Evolutionary conservation across 2,888 invertebrate genomes (phyloP).

Genomic region (Acronicta psi): DNA sequence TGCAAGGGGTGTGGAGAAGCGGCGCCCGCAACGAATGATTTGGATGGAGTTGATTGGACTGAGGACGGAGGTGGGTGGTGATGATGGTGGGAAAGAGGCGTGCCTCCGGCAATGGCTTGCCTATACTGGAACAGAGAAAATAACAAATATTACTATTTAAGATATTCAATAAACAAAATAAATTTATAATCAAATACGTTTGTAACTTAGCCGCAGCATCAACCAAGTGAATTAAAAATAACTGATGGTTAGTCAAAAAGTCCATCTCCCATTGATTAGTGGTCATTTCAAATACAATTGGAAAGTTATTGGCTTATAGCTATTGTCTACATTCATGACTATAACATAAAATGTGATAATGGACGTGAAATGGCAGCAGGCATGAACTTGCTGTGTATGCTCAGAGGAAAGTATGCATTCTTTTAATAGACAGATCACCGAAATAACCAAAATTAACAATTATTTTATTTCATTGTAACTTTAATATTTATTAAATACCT

Average conservation of each 20-base stretch:
- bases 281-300: slow-evolving; percentile 78
- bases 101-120: slow-evolving; percentile 93
- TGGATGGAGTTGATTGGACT: slow-evolving; percentile 91
- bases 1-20: slow-evolving; percentile 77
- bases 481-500: neutral
- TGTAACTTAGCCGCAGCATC: slow-evolving; percentile 48
- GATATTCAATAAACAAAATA: slow-evolving; percentile 4
- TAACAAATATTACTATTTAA: slow-evolving; percentile 10
- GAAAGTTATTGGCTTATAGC: slow-evolving; percentile 85
- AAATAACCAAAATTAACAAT: neutral
- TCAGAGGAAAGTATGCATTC: slow-evolving; percentile 36
- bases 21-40: slow-evolving; percentile 87
- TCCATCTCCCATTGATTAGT: slow-evolving; percentile 86
- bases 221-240: slow-evolving; percentile 61
- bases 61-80: slow-evolving; percentile 86
- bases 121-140: slow-evolving; percentile 92
- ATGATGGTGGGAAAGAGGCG: slow-evolving; percentile 81
- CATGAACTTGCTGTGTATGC: slow-evolving; percentile 64
- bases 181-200: slow-evolving; percentile 28
- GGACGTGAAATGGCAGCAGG: slow-evolving; percentile 75
- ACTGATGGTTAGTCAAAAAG: slow-evolving; percentile 79
- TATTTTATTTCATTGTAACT: neutral
- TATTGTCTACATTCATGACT: slow-evolving; percentile 75
- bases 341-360: slow-evolving; percentile 65
- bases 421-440: slow-evolving; percentile 14